phyloP scores from a whole-genome alignment of 2,888 invertebrate species.

The Acrobasis consociella region DNA sequence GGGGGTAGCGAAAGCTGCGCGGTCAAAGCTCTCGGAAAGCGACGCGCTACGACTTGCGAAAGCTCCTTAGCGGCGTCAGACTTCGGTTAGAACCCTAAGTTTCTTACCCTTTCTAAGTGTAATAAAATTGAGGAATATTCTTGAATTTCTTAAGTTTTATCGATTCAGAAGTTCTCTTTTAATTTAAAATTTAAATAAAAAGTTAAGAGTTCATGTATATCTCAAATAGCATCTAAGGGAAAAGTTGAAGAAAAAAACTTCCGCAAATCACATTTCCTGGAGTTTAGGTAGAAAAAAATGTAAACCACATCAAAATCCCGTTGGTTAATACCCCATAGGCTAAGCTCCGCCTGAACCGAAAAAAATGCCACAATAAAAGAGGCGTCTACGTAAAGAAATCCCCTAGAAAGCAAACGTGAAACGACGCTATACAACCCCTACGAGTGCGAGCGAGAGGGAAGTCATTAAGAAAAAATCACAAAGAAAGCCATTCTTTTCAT shows the following conservation, averaged over 20 bases:
- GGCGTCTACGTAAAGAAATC: conserved; percentile 76
- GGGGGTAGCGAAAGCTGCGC: conserved; percentile 60
- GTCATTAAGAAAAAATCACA: conserved; percentile 77
- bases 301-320: conserved; percentile 58
- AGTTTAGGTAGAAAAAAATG: conserved; percentile 69
- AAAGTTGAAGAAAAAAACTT: conserved; percentile 32
- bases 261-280: conserved; percentile 39
- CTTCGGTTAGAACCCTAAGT: conserved; percentile 37
- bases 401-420: conserved; percentile 61
- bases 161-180: neutral
- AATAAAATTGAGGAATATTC: neutral
- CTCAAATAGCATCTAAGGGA: neutral
- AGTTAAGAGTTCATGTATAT: neutral
- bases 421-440: conserved; percentile 44
- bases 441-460: conserved; percentile 67
- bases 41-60: neutral
- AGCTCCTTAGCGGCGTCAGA: neutral
- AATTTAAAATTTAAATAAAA: neutral
- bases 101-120: conserved; percentile 21
- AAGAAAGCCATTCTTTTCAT: conserved; percentile 81
- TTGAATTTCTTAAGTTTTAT: neutral
- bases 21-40: conserved; percentile 15
- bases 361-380: conserved; percentile 72
- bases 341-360: conserved; percentile 76
- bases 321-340: conserved; percentile 70